Conservation (phyloP, 1,140 invertebrate genomes). For the Heliconius melpomene region DNA sequence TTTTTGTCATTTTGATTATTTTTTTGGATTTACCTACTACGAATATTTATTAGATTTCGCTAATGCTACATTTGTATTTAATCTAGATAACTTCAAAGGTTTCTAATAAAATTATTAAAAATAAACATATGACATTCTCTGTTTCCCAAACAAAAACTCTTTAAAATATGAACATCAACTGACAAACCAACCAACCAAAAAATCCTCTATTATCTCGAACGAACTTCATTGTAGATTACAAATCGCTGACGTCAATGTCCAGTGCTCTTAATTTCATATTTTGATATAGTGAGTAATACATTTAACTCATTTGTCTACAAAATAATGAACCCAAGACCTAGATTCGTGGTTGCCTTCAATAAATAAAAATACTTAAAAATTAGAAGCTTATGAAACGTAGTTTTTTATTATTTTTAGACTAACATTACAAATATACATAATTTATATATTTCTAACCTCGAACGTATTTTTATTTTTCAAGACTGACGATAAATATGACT, state of each 20-base stretch:
- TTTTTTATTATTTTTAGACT: neutral
- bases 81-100: neutral
- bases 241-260: constrained; percentile 35
- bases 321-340: constrained; percentile 73
- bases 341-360: constrained; percentile 39
- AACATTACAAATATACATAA: neutral
- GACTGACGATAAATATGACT: neutral
- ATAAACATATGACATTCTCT: too few relatives aligned
- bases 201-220: neutral
- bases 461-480: neutral
- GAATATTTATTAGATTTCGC: too few relatives aligned
- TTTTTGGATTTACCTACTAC: too few relatives aligned
- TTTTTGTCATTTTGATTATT: too few relatives aligned
- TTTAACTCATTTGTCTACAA: constrained; percentile 59
- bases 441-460: too few relatives aligned
- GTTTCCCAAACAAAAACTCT: neutral
- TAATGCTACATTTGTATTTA: too few relatives aligned
- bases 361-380: neutral
- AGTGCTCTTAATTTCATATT: constrained; percentile 53
- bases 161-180: neutral
- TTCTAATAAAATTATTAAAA: neutral
- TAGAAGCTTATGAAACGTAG: neutral
- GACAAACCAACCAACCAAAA: too few relatives aligned
- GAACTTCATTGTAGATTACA: neutral
- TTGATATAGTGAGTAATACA: constrained; percentile 56